Evolutionary conservation across 2,888 invertebrate species (phyloP), one percentile per base, ranked within the genome.

Genomic region (Macropis europaea): DNA sequence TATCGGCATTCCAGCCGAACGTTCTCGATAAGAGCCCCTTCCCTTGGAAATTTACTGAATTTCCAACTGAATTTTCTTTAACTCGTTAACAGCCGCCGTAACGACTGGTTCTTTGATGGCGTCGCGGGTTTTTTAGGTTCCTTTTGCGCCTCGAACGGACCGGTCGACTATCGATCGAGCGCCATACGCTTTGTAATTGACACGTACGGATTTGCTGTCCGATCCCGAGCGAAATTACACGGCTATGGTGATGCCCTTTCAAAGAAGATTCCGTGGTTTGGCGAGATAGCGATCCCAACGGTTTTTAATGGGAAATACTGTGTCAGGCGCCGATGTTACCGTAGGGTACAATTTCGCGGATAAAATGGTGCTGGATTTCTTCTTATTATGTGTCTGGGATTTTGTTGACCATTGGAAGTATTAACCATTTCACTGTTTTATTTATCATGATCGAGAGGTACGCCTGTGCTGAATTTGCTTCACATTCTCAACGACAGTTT

Each of bases 41-140:
- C 22, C 17, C 26, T 34, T 19, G 42, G 2, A 30, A 43, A 54
- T 69, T 52, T 69, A 26, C 40, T 42, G 61, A 28, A 56, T 32
- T 66, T 57, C 42, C 45, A 32, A 50, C 48, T 61, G 59, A 45
- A 62, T 73, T 64, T 69, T 73, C 63, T 45, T 69, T 73, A 73
- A 63, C 56, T 47, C 68, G 45, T 77, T 77, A 76, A 77, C 70
- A 60, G 54, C 15, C 24, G 5, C 15, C 40, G 48, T 43, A 64
- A 47, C 64, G 57, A 59, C 24, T 42, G 50, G 52, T 64, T 57
- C 64, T 59, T 59, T 59, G 70, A 63, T 62, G 70, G 42, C 54
- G 40, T 26, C 40, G 32, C 4, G 24, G 9, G 28, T 30, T 52
- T 26, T 47, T 22, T 17, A 17, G 47, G 2, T 72, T 32, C 42